Evolutionary conservation across 2,797 vertebrate species (phyloP).

Genomic region (Prunella strophiata): DNA sequence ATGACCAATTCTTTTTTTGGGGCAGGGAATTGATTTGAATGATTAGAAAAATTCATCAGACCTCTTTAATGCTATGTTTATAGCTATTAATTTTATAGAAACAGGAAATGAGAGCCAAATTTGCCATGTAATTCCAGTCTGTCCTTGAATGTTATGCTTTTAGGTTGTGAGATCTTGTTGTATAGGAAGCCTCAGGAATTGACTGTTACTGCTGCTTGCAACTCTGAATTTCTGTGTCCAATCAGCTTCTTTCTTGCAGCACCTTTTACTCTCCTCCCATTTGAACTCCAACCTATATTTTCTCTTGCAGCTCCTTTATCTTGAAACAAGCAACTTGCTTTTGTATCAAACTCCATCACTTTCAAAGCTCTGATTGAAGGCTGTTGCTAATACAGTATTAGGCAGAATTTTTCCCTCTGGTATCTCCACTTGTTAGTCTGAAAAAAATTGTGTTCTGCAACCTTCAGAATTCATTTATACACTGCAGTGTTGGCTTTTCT

Average conservation of each 20-base stretch:
- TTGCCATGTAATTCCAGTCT: neutral
- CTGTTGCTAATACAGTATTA: neutral
- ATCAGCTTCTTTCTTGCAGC: neutral
- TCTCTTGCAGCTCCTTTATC: neutral
- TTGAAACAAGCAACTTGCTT: neutral
- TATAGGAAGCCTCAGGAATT: neutral
- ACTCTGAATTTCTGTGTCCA: neutral
- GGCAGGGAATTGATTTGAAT: neutral
- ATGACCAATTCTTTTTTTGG: neutral
- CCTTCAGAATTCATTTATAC: neutral
- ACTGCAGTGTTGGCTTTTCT: neutral
- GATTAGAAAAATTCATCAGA: neutral
- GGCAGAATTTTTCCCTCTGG: neutral
- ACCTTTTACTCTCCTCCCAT: neutral
- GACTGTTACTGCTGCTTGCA: neutral
- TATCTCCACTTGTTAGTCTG: neutral
- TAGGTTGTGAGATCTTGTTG: neutral
- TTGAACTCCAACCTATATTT: neutral
- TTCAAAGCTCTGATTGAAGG: neutral
- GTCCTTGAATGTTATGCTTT: neutral
- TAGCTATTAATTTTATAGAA: neutral
- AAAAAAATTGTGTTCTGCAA: neutral
- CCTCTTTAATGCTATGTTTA: neutral
- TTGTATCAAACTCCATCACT: neutral
- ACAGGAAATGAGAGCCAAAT: neutral